Evolutionary conservation across 2,888 invertebrate genomes (phyloP), one percentile per base, ranked within the genome.

Genomic region (Andrena praecox): DNA sequence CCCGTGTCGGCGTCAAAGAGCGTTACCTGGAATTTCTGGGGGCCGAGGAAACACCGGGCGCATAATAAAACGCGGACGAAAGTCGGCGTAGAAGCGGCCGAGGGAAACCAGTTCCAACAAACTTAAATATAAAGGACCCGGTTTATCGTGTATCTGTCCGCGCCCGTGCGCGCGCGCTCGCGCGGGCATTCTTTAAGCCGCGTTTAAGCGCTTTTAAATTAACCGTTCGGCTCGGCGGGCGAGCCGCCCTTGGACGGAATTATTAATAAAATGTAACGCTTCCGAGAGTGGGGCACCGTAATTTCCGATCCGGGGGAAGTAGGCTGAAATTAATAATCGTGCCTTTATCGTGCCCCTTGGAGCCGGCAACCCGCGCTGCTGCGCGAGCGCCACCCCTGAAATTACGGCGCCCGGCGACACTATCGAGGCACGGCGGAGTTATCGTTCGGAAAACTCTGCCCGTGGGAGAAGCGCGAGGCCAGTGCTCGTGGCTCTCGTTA

Each of bases 181-280:
- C 64, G 5, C n/a, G 33, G 33, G 7, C n/a, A 12, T 35, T 52
- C 33, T 64, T 69, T 48, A 54, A 63, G 24, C 67, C 16, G 68
- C 63, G 48, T 63, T 77, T 42, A 68, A 63, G 56, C 80, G 66
- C 7, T 66, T 70, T 54, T 12, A 67, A 80, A 80, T 80, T 80
- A 48, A 42, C 27, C 59, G 16, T 42, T 70, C 48, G 12, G 42
- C 24, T 56, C 42, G 68, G 6, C 33, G n/a, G 4, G 8, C 42
- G 59, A 12, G 27, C 52, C 12, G 56, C 35, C 7, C 16, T 8
- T 27, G 1, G 27, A 27, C 27, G 42, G 33, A 70, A 80, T 42
- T 42, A 80, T 80, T 67, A 80, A 80, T 80, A 80, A 80, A 79
- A 71, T 66, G 60, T 70, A 69, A 35, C 24, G 63, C 35, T 24